phyloP scores from a whole-genome alignment of 2,113 vertebrate species.

The Xiphophorus maculatus region DNA sequence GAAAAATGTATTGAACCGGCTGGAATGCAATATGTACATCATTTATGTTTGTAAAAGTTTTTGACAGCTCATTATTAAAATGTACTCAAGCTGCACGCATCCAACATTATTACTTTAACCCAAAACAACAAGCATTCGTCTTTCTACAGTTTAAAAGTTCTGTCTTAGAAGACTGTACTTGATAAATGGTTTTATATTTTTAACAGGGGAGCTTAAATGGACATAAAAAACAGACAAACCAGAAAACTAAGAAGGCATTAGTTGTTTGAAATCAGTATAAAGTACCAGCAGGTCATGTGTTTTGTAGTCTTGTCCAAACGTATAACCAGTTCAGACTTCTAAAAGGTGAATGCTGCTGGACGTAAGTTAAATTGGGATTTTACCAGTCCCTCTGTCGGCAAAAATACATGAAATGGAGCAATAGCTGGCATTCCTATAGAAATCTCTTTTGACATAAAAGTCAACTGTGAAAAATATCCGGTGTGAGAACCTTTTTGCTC shows the following conservation, averaged over 20 bases:
- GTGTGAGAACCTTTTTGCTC: slow-evolving; percentile 26
- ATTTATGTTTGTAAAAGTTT: neutral
- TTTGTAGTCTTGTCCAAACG: too few species aligned
- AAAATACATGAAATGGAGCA: neutral
- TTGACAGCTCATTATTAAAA: neutral
- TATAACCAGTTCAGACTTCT: neutral
- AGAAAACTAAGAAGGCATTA: too few species aligned
- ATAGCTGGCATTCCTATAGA: neutral
- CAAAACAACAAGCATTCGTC: neutral
- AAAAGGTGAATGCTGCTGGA: neutral
- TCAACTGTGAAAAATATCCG: slow-evolving; percentile 27
- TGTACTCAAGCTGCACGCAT: neutral
- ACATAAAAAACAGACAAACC: neutral
- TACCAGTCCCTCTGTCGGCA: slow-evolving; percentile 1
- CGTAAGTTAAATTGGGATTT: neutral
- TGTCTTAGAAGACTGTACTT: neutral
- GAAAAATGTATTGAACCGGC: neutral
- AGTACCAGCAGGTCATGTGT: too few species aligned
- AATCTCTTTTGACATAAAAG: slow-evolving; percentile 24
- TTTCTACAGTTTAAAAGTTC: neutral
- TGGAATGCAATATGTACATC: neutral
- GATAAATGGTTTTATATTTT: neutral
- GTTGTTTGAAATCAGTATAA: too few species aligned
- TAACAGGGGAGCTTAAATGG: neutral
- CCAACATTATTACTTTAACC: neutral